These are phyloP conservation scores for Cherax destructor DNA, from an alignment of 1,140 invertebrate genomes.

Conservation along the genomic window DNA sequence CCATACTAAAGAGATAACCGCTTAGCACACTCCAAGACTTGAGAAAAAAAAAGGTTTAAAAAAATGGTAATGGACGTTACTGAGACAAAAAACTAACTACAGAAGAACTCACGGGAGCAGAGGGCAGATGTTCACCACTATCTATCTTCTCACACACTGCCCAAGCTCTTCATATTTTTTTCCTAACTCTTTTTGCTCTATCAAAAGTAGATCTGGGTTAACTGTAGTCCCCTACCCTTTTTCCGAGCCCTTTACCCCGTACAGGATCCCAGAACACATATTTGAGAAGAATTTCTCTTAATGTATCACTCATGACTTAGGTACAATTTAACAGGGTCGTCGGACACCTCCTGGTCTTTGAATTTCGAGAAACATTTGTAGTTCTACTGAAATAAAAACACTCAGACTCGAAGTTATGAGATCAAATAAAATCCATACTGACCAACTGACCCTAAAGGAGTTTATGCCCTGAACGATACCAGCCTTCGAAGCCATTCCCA, in stretches of 20 bases:
- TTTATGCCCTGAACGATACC: slow-evolving; percentile 41
- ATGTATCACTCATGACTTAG: background rate
- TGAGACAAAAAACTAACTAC: slow-evolving; percentile 18
- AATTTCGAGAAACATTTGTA: slow-evolving; percentile 25
- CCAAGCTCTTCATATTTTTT: background rate
- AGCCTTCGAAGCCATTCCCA: background rate
- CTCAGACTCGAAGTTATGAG: slow-evolving; percentile 22
- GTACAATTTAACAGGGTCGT: background rate
- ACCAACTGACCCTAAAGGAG: slow-evolving; percentile 55
- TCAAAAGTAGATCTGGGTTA: slow-evolving; percentile 57
- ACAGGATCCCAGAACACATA: background rate
- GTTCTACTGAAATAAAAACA: slow-evolving; percentile 1
- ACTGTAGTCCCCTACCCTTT: slow-evolving; percentile 17
- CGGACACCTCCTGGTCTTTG: background rate
- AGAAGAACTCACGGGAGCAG: slow-evolving; percentile 11
- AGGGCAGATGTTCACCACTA: slow-evolving; percentile 14
- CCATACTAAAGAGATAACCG: background rate
- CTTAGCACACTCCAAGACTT: background rate
- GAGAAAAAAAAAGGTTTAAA: background rate
- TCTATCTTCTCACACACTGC: slow-evolving; percentile 38
- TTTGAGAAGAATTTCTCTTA: background rate
- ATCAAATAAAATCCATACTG: slow-evolving; percentile 58
- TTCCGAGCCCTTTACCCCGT: slow-evolving; percentile 22
- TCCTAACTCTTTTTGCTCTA: slow-evolving; percentile 42
- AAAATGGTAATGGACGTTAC: background rate